A percentile compares a stretch with the other conserved stretches of the same genome.
These are phyloP conservation scores for Buathra laborator DNA, from an alignment of 2,888 invertebrate species.

Conservation along the genomic window DNA sequence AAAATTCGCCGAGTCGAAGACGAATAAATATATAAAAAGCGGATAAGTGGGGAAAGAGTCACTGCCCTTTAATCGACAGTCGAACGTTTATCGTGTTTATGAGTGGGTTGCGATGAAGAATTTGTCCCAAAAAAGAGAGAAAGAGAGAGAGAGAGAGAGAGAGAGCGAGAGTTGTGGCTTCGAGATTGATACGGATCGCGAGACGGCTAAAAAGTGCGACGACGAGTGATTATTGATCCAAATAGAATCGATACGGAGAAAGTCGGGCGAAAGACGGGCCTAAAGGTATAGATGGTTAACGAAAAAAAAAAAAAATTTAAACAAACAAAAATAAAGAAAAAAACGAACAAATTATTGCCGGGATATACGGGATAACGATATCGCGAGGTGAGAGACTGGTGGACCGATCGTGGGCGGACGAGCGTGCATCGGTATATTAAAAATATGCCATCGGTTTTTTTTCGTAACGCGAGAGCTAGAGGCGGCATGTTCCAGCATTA, in stretches of 20 bases:
- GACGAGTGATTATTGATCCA: constrained; percentile 27
- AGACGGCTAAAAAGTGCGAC: constrained; percentile 42
- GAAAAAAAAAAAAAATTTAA: constrained; percentile 65
- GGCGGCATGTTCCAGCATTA: constrained; percentile 45
- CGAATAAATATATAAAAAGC: constrained; percentile 51
- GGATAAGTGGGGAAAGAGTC: constrained; percentile 67
- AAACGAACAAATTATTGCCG: constrained; percentile 60
- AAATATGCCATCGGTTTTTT: constrained; percentile 16
- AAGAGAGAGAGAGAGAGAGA: constrained; percentile 44
- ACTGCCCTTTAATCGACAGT: constrained; percentile 72
- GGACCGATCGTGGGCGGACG: constrained; percentile 45
- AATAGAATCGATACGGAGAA: constrained; percentile 35
- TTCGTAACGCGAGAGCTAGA: constrained; percentile 26
- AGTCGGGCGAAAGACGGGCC: constrained; percentile 68
- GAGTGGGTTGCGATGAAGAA: constrained; percentile 63
- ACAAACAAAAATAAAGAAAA: constrained; percentile 52
- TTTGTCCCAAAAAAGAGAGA: constrained; percentile 54
- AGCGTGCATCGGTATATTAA: constrained; percentile 29
- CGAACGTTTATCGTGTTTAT: constrained; percentile 68
- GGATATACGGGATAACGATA: constrained; percentile 63
- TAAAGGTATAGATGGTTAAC: constrained; percentile 67
- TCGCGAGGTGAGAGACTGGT: constrained; percentile 45
- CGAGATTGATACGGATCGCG: constrained; percentile 68
- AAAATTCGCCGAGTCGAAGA: constrained; percentile 44
- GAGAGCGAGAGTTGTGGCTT: constrained; percentile 51